Conservation (phyloP, 2,888 invertebrate genomes). For the Rhamphomyia laevipes region DNA sequence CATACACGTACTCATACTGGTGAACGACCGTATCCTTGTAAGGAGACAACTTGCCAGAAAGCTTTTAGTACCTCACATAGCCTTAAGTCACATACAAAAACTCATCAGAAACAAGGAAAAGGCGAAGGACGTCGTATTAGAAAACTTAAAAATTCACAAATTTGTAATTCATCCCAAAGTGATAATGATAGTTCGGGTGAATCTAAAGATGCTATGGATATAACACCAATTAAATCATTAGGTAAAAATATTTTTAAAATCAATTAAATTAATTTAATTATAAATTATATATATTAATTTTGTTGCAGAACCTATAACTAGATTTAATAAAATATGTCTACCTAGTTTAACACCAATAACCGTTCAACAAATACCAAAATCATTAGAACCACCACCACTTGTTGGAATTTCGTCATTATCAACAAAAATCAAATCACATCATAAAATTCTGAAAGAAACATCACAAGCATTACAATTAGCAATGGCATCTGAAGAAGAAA, state of each 20-base stretch:
- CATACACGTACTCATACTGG: slow-evolving; percentile 65
- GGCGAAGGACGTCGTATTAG: not conserved
- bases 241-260: no score
- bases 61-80: slow-evolving; percentile 79
- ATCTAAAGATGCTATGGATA: slow-evolving; percentile 1
- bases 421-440: not conserved
- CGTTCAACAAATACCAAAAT: slow-evolving; percentile 6
- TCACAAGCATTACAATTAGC: slow-evolving; percentile 58
- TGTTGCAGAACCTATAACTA: no score
- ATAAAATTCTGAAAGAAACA: slow-evolving; percentile 25
- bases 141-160: not conserved
- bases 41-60: slow-evolving; percentile 53
- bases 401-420: not conserved
- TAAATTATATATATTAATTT: no score
- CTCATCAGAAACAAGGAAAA: slow-evolving; percentile 46
- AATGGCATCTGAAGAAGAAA: slow-evolving; percentile 61
- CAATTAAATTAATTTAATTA: no score
- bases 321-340: not conserved
- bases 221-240: no score
- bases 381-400: slow-evolving; percentile 11
- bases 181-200: slow-evolving; percentile 5
- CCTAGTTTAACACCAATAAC: not conserved
- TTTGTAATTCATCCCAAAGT: not conserved
- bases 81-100: slow-evolving; percentile 64
- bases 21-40: slow-evolving; percentile 67